These are phyloP conservation scores for Mycteria americana DNA, from an alignment of 2,797 vertebrate genomes.

Conservation along the genomic window DNA sequence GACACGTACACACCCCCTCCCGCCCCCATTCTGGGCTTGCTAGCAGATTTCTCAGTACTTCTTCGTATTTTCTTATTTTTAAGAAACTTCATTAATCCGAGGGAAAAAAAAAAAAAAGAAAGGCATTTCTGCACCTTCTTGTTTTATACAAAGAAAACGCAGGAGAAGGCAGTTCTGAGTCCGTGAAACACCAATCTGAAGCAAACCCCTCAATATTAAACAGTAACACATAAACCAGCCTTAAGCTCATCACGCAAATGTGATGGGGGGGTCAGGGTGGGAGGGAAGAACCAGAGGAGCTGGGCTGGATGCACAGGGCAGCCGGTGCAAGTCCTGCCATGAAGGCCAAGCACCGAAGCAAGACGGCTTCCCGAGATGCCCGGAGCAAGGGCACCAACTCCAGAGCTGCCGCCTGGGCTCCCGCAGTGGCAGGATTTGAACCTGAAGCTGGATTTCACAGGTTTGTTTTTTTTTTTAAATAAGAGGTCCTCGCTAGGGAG, in stretches of 20 bases:
- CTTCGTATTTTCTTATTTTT: not conserved
- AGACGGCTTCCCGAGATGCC: not conserved
- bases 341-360: rapidly evolving
- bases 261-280: not conserved
- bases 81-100: not conserved
- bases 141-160: not conserved
- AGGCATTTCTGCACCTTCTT: not conserved
- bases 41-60: not conserved
- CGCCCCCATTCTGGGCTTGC: not conserved
- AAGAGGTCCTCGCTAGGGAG: not conserved
- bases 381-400: rapidly evolving
- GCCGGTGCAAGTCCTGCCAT: not conserved
- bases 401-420: not conserved
- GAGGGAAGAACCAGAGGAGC: not conserved
- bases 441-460: rapidly evolving
- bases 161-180: not conserved
- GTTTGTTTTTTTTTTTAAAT: not conserved
- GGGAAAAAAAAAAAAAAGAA: not conserved
- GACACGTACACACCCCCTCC: not conserved
- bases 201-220: not conserved
- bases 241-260: rapidly evolving
- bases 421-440: not conserved
- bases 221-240: rapidly evolving
- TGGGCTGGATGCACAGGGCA: not conserved
- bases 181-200: rapidly evolving